Evolutionary conservation across 2,797 vertebrate species (phyloP), one percentile per base, ranked within the genome.

Genomic region (Diplodus sargus): DNA sequence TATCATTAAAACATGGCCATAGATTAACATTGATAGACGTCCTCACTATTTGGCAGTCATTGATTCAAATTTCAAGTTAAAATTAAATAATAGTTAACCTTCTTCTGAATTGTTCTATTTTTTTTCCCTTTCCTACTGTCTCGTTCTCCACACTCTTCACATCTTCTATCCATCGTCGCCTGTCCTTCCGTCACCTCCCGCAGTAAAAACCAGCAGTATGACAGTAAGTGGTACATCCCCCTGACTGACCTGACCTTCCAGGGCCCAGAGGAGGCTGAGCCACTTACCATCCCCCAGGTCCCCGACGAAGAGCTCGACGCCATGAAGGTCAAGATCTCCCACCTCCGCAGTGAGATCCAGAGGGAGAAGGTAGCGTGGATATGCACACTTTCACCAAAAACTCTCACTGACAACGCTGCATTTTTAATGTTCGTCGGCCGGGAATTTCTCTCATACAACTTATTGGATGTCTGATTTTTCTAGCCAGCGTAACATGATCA

Each of bases 141-240:
- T 70, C 9, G 1, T 17, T 18, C 5, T 52, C 11, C 16, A 12
- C 16, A 23, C 48, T 68, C 56, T 23, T 56, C 23, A 30, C 60
- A 42, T 52, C 0, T 20, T 39, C 53, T 9, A 28, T 54, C 59
- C 25, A n/a, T 52, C 61, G 15, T 43, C 10, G 28, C 14, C n/a
- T 56, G 16, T 56, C 75, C 45, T 15, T 30, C 17, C 20, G 28
- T 47, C 4, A 79, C 56, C 39, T 2, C 8, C 67, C 85, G 64
- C 92, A 99, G 98, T 59, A 99, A 99, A 94, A 97, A 95, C 89
- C 98, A 99, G 78, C 97, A 99, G 47, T 99, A 99, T 3, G 98
- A 99, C 94, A 98, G 97, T 68, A 99, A 99, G 81, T 99, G 98
- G 98, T 98, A 99, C 95, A 96, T 98, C 89, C 97, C 98, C 0